Percentiles rank a stretch among this genome's conserved stretches.
Conservation (phyloP, 2,888 invertebrate genomes). For the Pediacus dermestoides region DNA sequence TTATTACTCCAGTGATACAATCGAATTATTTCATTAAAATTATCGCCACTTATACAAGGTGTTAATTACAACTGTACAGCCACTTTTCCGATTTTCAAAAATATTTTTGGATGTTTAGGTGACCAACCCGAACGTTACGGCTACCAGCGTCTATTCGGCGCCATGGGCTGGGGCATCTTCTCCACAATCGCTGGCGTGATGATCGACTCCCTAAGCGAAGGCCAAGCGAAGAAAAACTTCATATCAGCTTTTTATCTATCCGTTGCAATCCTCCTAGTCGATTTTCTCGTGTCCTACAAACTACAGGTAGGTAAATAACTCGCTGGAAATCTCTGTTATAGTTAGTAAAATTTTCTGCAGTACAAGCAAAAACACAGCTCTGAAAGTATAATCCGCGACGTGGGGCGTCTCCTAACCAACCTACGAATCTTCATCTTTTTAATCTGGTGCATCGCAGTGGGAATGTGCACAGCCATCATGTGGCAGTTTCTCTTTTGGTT, state of each 20-base stretch:
- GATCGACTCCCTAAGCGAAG: slow-evolving; percentile 70
- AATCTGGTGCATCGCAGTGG: slow-evolving; percentile 76
- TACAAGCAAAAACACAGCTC: slow-evolving; percentile 63
- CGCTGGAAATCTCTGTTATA: slow-evolving; percentile 1
- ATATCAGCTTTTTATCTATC: slow-evolving; percentile 77
- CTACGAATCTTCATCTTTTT: slow-evolving; percentile 70
- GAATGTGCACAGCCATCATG: slow-evolving; percentile 77
- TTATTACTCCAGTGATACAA: too few species aligned
- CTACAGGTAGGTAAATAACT: slow-evolving; percentile 53
- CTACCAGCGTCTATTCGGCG: slow-evolving; percentile 82
- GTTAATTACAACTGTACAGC: too few species aligned
- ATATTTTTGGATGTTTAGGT: slow-evolving; percentile 56
- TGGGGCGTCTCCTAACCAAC: slow-evolving; percentile 63
- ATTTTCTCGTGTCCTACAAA: slow-evolving; percentile 62
- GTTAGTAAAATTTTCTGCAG: slow-evolving; percentile 47
- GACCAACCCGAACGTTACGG: slow-evolving; percentile 75
- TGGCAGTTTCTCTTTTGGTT: slow-evolving; percentile 90
- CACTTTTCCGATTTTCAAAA: too few species aligned
- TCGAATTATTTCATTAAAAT: too few species aligned
- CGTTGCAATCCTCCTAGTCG: slow-evolving; percentile 62
- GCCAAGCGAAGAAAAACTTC: slow-evolving; percentile 66
- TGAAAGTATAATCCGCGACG: slow-evolving; percentile 64
- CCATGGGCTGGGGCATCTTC: slow-evolving; percentile 81
- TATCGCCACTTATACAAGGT: too few species aligned
- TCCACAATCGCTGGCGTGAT: slow-evolving; percentile 73